Percentiles rank a stretch among this genome's conserved stretches.
Conservation (phyloP, 2,888 invertebrate genomes). For the Watsonalla cultraria region DNA sequence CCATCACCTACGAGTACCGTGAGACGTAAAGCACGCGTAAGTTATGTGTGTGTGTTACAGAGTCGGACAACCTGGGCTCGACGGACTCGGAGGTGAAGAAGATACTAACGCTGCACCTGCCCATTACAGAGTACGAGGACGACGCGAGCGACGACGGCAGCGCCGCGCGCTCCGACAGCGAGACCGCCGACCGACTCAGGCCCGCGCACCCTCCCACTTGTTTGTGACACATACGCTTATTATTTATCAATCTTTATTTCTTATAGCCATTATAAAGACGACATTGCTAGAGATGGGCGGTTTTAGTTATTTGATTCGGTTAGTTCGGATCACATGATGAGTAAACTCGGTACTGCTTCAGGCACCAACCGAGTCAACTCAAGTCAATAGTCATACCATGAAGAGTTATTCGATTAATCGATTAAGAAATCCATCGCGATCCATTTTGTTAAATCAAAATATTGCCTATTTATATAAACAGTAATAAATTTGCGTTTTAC, state of each 20-base stretch:
- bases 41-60: constrained; percentile 68
- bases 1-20: constrained; percentile 7
- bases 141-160: constrained; percentile 83
- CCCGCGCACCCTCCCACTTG: constrained; percentile 63
- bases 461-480: too few relatives aligned
- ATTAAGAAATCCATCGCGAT: too few relatives aligned
- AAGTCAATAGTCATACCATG: too few relatives aligned
- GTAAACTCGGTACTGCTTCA: too few relatives aligned
- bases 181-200: constrained; percentile 56
- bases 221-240: constrained; percentile 30
- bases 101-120: constrained; percentile 94
- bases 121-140: constrained; percentile 96
- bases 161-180: constrained; percentile 78
- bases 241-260: neutral
- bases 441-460: too few relatives aligned
- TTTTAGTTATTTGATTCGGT: too few relatives aligned
- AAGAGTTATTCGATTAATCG: too few relatives aligned
- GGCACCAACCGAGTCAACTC: too few relatives aligned
- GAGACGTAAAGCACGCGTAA: constrained; percentile 5
- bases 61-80: constrained; percentile 96
- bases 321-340: too few relatives aligned
- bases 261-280: too few relatives aligned
- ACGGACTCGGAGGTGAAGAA: constrained; percentile 97
- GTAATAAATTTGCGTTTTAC: too few relatives aligned
- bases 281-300: too few relatives aligned